A percentile compares a stretch with the other conserved stretches of the same genome.
These are phyloP conservation scores for Etia nguti DNA, from an alignment of 2,113 vertebrate species.

Conservation along the genomic window DNA sequence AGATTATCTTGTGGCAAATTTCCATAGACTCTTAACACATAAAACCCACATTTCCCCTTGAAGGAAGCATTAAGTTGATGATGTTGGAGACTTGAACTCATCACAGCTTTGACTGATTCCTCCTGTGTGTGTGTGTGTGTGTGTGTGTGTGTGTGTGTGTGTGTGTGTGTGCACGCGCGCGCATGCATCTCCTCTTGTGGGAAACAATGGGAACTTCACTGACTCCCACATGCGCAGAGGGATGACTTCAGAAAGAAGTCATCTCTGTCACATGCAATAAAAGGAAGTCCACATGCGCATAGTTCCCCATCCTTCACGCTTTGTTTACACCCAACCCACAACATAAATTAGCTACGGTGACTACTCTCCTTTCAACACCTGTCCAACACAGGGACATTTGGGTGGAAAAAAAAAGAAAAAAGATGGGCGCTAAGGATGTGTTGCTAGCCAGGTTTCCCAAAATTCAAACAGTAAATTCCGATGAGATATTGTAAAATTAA, in stretches of 20 bases:
- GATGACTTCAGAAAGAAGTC: conserved; percentile 63
- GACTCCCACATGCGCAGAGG: conserved; percentile 36
- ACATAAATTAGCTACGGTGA: conserved; percentile 60
- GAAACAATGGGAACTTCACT: conserved; percentile 45
- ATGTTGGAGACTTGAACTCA: conserved; percentile 33
- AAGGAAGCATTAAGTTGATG: conserved; percentile 24
- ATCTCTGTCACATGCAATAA: conserved; percentile 66
- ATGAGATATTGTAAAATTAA: conserved; percentile 26
- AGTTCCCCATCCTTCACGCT: conserved; percentile 43
- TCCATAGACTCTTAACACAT: not conserved
- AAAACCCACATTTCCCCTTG: conserved; percentile 14
- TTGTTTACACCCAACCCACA: conserved; percentile 31
- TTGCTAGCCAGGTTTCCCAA: not conserved
- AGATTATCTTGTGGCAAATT: conserved; percentile 23
- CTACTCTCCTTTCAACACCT: conserved; percentile 17
- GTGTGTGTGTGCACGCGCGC: rapidly evolving
- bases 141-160: not conserved
- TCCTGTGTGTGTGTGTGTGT: not conserved
- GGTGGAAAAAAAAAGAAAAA: not conserved
- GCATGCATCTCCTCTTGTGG: conserved; percentile 6
- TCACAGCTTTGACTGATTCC: conserved; percentile 32
- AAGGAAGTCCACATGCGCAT: conserved; percentile 38
- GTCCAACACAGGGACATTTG: conserved; percentile 11
- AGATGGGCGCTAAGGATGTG: not conserved
- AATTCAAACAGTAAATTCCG: conserved; percentile 8